Conservation (phyloP, 2,113 vertebrate species). For the Chaetodon auriga region DNA sequence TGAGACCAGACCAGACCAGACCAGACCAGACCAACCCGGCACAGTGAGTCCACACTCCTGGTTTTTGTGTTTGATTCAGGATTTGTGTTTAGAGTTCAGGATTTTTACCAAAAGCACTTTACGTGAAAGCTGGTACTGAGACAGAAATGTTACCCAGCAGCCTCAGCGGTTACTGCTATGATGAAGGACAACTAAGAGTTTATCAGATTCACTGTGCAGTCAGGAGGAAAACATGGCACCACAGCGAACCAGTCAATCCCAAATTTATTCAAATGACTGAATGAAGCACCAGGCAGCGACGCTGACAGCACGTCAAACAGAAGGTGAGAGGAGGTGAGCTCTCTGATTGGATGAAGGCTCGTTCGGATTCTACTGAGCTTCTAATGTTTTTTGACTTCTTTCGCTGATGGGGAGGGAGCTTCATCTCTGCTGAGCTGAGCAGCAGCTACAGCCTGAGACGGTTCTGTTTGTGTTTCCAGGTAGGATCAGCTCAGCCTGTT, state of each 20-base stretch:
- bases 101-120: neutral
- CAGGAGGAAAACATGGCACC: neutral
- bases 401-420: too few species aligned
- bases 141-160: neutral
- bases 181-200: too few species aligned
- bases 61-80: neutral
- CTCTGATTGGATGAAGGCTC: too few species aligned
- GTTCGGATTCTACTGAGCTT: too few species aligned
- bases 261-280: neutral
- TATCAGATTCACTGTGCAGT: neutral
- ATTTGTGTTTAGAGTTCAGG: neutral
- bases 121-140: neutral
- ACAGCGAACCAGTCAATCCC: neutral
- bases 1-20: conserved; percentile 14
- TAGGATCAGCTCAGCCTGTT: too few species aligned
- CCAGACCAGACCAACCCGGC: conserved; percentile 9
- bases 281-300: too few species aligned
- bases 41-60: conserved; percentile 42
- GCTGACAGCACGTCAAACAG: too few species aligned
- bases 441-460: too few species aligned
- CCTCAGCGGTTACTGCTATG: neutral
- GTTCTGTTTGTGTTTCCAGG: too few species aligned
- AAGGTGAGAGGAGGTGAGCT: too few species aligned
- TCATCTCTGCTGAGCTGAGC: too few species aligned
- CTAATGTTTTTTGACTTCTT: too few species aligned